Conservation (phyloP, 2,888 invertebrate genomes). For the Tyria jacobaeae region DNA sequence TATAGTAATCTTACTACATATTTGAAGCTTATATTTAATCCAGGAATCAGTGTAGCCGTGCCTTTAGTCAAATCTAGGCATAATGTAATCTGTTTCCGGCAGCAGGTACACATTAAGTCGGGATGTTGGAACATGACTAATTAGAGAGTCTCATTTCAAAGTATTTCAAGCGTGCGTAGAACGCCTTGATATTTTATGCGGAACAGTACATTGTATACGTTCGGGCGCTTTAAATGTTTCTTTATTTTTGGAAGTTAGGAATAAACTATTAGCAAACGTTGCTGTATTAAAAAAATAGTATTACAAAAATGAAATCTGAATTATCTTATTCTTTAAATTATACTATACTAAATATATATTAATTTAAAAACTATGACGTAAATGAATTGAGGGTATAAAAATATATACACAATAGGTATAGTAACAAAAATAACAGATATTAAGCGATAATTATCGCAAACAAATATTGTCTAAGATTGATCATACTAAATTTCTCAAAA, state of each 20-base stretch:
- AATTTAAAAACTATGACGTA: too few relatives aligned
- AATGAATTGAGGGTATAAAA: too few relatives aligned
- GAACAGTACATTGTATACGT: slow-evolving; percentile 13
- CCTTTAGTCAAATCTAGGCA: slow-evolving; percentile 35
- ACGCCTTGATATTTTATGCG: slow-evolving; percentile 20
- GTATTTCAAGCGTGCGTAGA: slow-evolving; percentile 11
- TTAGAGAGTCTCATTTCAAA: slow-evolving; percentile 33
- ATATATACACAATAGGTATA: too few relatives aligned
- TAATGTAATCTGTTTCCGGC: slow-evolving; percentile 31
- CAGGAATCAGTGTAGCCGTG: slow-evolving; percentile 10
- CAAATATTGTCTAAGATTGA: too few relatives aligned
- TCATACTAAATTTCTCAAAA: too few relatives aligned
- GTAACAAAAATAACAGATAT: too few relatives aligned
- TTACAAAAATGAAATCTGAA: too few relatives aligned
- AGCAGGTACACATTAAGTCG: slow-evolving; percentile 18
- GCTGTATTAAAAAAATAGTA: background rate
- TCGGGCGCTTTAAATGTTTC: background rate
- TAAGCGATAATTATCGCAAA: too few relatives aligned
- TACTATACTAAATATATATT: too few relatives aligned
- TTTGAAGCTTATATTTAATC: slow-evolving; percentile 14
- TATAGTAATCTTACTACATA: slow-evolving; percentile 4
- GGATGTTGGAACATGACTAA: slow-evolving; percentile 39
- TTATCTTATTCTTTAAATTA: too few relatives aligned
- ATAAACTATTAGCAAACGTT: background rate
- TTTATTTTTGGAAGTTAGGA: background rate